These are phyloP conservation scores for Drosophila heteroneura DNA, from an alignment of 2,888 invertebrate species.

Conservation along the genomic window DNA sequence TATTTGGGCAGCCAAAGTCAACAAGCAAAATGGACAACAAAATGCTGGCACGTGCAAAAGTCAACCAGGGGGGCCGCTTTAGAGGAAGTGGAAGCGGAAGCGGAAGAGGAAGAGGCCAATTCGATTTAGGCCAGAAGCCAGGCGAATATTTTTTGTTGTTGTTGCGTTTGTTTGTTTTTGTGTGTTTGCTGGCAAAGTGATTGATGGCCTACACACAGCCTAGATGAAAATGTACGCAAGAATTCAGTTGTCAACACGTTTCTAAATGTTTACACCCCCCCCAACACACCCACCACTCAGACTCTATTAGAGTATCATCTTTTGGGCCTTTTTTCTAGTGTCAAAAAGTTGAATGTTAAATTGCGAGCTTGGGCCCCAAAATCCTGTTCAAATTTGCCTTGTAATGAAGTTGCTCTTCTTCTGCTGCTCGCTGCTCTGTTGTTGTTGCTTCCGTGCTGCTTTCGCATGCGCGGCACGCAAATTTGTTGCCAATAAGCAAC, in stretches of 20 bases:
- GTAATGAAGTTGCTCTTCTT: slow-evolving; percentile 62
- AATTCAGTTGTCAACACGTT: slow-evolving; percentile 70
- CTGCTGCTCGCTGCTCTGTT: neutral
- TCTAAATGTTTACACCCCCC: slow-evolving; percentile 12
- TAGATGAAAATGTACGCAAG: slow-evolving; percentile 19
- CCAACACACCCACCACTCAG: neutral
- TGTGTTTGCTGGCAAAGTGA: slow-evolving; percentile 40
- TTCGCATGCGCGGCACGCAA: slow-evolving; percentile 72
- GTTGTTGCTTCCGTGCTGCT: slow-evolving; percentile 4
- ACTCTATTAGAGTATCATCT: slow-evolving; percentile 43
- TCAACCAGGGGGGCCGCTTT: neutral
- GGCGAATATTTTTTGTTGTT: slow-evolving; percentile 37
- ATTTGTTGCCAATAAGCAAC: slow-evolving; percentile 79
- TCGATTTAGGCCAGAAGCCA: slow-evolving; percentile 55
- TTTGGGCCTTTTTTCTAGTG: neutral
- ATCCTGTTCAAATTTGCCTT: slow-evolving; percentile 44
- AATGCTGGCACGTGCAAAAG: slow-evolving; percentile 64
- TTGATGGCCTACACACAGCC: slow-evolving; percentile 48
- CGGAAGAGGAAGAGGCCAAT: slow-evolving; percentile 20
- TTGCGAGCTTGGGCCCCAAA: slow-evolving; percentile 16
- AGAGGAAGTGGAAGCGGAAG: neutral
- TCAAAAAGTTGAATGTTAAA: slow-evolving; percentile 16
- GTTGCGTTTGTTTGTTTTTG: slow-evolving; percentile 30
- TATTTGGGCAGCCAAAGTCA: slow-evolving; percentile 49
- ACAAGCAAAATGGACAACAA: slow-evolving; percentile 63